Evolutionary conservation across 2,797 vertebrate genomes (phyloP), one percentile per base, ranked within the genome.

Genomic region (Tenualosa thibaudeaui): DNA sequence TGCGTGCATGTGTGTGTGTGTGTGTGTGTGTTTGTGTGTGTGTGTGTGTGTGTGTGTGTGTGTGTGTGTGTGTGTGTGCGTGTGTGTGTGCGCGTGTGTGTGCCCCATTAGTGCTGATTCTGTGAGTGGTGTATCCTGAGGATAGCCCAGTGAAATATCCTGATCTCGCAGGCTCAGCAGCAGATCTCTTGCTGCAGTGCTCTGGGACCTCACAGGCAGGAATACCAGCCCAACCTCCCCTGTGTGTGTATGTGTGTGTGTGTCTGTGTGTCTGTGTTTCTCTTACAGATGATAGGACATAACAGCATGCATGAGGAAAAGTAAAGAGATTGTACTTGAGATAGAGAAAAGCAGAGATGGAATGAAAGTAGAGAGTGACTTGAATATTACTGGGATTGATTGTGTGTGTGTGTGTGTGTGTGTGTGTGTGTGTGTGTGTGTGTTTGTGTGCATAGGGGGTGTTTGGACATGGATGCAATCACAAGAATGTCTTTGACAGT

Each of bases 391-490:
- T 60, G 22, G 56, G 56, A 9, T 37, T 71, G 84, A 82, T 9
- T 71, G 85, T 87, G 87, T 37, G 26, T 71, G 85, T 87, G 87
- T 37, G 26, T 68, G 7, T 68, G 65, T 31, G 65, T 5, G 50
- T 5, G 50, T 5, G 50, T 4, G 46, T 4, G 7, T 46, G 46
- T 31, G 46, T 5, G 46, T 31, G 8, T 31, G 0, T 40, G 53
- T 83, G 84, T 85, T 75, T 86, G 89, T 87, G 88, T 86, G 86
- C 62, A 82, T 83, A 2, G 54, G 13, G 3, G 54, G 54, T 19
- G 17, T 56, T 9, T 12, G 10, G 8, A 19, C 17, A 2, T 56
- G 15, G 15, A 56, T 56, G 54, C 54, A 56, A 56, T 56, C 54
- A 19, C 2, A 56, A 19, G 54, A 3, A 0, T 56, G 54, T 56